phyloP scores from a whole-genome alignment of 2,888 invertebrate species.

The Aphidius colemani region DNA sequence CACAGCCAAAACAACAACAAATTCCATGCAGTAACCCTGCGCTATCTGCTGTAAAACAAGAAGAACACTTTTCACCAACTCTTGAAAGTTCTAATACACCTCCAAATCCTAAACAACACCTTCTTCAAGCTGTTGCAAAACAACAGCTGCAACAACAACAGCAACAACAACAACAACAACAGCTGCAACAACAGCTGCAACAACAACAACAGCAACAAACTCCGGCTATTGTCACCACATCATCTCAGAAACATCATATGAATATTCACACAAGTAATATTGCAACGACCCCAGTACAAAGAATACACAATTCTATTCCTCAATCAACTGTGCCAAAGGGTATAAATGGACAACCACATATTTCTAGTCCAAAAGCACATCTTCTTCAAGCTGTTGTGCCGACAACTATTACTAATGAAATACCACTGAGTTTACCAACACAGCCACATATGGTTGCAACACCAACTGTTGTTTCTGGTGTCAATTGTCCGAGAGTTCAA shows the following conservation, averaged over 20 bases:
- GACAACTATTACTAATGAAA: constrained; percentile 63
- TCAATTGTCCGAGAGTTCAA: constrained; percentile 43
- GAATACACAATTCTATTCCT: constrained; percentile 47
- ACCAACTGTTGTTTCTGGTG: constrained; percentile 61
- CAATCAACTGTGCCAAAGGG: constrained; percentile 49
- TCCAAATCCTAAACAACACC: constrained; percentile 60
- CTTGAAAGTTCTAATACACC: constrained; percentile 50
- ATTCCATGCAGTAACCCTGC: constrained; percentile 34
- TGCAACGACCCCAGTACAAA: constrained; percentile 40
- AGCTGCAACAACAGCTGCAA: constrained; percentile 1
- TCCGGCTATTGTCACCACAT: constrained; percentile 48
- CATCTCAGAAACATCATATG: constrained; percentile 50
- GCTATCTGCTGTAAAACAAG: constrained; percentile 41
- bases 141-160: constrained; percentile 43
- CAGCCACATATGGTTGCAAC: constrained; percentile 60
- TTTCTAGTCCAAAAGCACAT: constrained; percentile 59
- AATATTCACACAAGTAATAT: constrained; percentile 47
- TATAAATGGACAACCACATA: constrained; percentile 54
- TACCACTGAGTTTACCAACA: constrained; percentile 64
- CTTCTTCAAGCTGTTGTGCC: constrained; percentile 58
- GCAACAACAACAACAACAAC: constrained; percentile 26
- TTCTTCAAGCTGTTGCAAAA: constrained; percentile 60
- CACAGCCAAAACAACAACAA: constrained; percentile 43
- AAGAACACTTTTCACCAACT: constrained; percentile 56
- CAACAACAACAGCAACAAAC: constrained; percentile 43